Evolutionary conservation across 2,113 vertebrate species (phyloP), one percentile per base, ranked within the genome.

Genomic region (Cavia porcellus): DNA sequence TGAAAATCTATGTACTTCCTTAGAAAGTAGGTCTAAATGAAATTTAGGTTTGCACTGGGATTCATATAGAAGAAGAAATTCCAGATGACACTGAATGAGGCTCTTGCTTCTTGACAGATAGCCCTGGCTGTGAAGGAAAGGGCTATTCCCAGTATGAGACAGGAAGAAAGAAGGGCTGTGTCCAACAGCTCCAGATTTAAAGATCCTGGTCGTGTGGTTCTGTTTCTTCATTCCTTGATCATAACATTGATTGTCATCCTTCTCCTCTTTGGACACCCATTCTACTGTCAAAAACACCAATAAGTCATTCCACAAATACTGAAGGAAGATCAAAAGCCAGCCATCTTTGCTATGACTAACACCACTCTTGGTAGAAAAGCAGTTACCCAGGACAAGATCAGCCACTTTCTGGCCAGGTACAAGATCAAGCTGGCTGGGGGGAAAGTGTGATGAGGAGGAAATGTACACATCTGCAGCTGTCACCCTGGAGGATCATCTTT

Each of bases 11-110:
- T 47, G 55, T 61, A 45, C 8, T 35, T 32, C 9, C 38, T 59
- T n/a, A 96, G n/a, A 68, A 20, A 92, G 62, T 61, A 94, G 32
- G 7, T 82, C 77, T 87, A n/a, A 45, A 19, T 85, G 64, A 62
- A 88, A 86, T 86, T 88, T 66, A 17, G 14, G 74, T 64, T 82
- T 94, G 9, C 25, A 30, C 0, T 64, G 22, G 25, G 12, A 47
- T 32, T 75, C 47, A 30, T 14, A 47, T 11, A 59, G 35, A 82
- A 61, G 57, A 89, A 68, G 38, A 12, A 30, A 68, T 68, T 80
- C 68, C 61, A 62, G 24, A 91, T 81, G 30, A 38, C 5, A 0
- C 0, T 72, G 35, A 20, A 35, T 62, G 20, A 50, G 50, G 72
- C 15, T 42, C 45, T 14, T 52, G 42, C 55, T 66, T 92, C 68